phyloP scores from a whole-genome alignment of 2,888 invertebrate genomes.

The Alloscopus bannaensis region DNA sequence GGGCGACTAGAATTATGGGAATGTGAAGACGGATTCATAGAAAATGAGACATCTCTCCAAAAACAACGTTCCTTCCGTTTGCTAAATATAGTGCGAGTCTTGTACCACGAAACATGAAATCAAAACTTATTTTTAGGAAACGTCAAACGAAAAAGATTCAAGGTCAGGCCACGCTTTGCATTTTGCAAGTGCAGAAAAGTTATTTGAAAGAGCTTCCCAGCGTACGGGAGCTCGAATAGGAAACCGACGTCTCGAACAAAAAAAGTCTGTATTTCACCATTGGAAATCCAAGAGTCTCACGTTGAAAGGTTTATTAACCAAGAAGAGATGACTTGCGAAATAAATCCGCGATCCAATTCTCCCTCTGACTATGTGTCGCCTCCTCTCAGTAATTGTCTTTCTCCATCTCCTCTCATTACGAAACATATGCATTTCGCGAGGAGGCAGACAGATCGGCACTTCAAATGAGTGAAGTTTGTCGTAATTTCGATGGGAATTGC shows the following conservation, averaged over 20 bases:
- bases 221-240: not conserved
- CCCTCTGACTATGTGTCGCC: not conserved
- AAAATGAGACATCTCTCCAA: conserved; percentile 3
- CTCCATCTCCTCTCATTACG: not conserved
- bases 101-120: conserved; percentile 27
- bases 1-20: conserved; percentile 24
- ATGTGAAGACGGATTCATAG: too few relatives aligned
- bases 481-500: conserved; percentile 27
- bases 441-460: conserved; percentile 43
- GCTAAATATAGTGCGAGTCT: conserved; percentile 5
- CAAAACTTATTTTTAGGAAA: conserved; percentile 42
- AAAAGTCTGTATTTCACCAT: not conserved
- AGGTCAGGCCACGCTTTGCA: conserved; percentile 29
- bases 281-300: not conserved
- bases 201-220: not conserved
- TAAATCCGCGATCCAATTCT: not conserved
- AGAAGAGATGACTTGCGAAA: not conserved
- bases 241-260: not conserved
- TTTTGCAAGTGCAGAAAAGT: too few relatives aligned
- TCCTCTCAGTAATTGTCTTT: not conserved
- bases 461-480: conserved; percentile 33
- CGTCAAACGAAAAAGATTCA: conserved; percentile 25
- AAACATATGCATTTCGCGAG: not conserved
- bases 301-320: conserved; percentile 23
- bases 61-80: not conserved